A percentile compares a stretch with the other conserved stretches of the same genome.
phyloP scores from a whole-genome alignment of 2,797 vertebrate genomes.

The Microchirus variegatus region DNA sequence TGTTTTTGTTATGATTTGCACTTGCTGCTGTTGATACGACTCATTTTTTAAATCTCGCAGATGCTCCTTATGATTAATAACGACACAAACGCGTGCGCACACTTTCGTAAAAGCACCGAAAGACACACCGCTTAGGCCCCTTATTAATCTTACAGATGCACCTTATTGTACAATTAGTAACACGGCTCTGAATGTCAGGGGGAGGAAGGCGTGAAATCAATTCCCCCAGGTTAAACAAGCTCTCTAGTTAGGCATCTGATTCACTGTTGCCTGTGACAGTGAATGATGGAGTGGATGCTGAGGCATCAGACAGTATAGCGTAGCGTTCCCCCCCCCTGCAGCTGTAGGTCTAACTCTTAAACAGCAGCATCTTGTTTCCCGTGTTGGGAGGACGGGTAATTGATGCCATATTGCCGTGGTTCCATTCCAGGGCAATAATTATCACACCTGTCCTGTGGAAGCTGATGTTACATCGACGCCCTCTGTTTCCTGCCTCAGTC shows the following conservation, averaged over 20 bases:
- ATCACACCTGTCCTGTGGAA: constrained; percentile 51
- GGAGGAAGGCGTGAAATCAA: constrained; percentile 57
- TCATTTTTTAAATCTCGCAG: too few species aligned
- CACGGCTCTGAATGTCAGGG: constrained; percentile 56
- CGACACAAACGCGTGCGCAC: neutral
- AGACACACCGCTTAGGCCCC: constrained; percentile 21
- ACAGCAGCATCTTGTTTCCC: constrained; percentile 50
- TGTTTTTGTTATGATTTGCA: too few species aligned
- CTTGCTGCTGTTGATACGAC: too few species aligned
- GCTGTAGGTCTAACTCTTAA: constrained; percentile 48
- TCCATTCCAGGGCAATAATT: constrained; percentile 48
- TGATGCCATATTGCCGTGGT: constrained; percentile 53
- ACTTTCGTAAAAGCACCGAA: constrained; percentile 10
- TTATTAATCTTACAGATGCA: constrained; percentile 49
- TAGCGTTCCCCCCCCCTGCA: constrained; percentile 49
- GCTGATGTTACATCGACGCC: constrained; percentile 6
- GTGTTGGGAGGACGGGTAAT: constrained; percentile 37
- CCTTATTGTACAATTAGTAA: constrained; percentile 64
- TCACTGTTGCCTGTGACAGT: constrained; percentile 59
- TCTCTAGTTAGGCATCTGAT: constrained; percentile 50
- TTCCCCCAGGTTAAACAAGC: constrained; percentile 62
- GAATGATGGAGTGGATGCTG: constrained; percentile 58
- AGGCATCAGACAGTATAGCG: constrained; percentile 31
- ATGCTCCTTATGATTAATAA: neutral
- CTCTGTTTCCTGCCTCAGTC: constrained; percentile 5